Conservation (phyloP, 2,113 vertebrate species). For the Perognathus longimembris region DNA sequence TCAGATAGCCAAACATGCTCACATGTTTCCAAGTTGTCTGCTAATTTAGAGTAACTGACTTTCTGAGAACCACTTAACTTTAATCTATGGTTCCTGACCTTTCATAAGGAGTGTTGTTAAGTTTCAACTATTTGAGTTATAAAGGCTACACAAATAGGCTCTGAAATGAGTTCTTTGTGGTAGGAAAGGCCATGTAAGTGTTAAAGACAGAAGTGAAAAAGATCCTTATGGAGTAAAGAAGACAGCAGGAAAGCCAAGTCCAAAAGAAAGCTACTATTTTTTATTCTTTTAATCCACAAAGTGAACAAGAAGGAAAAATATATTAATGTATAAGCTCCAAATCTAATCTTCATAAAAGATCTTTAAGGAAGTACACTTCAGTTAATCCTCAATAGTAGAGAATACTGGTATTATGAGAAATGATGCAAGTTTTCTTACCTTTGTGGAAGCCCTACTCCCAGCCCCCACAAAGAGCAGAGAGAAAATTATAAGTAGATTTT, state of each 20-base stretch:
- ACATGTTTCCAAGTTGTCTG: neutral
- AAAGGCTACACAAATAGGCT: neutral
- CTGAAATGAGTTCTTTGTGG: neutral
- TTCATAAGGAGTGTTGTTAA: neutral
- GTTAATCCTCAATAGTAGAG: neutral
- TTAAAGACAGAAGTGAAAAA: neutral
- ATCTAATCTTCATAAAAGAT: constrained; percentile 18
- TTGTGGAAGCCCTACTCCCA: neutral
- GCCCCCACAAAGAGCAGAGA: neutral
- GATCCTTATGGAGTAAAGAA: constrained; percentile 35
- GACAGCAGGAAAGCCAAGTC: neutral
- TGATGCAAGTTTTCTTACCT: neutral
- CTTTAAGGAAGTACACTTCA: neutral
- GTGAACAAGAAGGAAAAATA: neutral
- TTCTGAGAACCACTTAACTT: neutral
- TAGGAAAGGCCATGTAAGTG: neutral
- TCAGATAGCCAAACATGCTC: neutral
- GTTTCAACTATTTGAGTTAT: neutral
- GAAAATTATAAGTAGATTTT: neutral
- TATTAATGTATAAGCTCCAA: neutral
- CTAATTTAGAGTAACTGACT: neutral
- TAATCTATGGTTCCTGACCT: neutral
- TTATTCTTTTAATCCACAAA: neutral
- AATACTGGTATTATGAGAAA: constrained; percentile 30
- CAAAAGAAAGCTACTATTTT: neutral